Base-by-base conservation (phyloP, 1,140 invertebrate genomes). In the Zaprionus capensis region DNA sequence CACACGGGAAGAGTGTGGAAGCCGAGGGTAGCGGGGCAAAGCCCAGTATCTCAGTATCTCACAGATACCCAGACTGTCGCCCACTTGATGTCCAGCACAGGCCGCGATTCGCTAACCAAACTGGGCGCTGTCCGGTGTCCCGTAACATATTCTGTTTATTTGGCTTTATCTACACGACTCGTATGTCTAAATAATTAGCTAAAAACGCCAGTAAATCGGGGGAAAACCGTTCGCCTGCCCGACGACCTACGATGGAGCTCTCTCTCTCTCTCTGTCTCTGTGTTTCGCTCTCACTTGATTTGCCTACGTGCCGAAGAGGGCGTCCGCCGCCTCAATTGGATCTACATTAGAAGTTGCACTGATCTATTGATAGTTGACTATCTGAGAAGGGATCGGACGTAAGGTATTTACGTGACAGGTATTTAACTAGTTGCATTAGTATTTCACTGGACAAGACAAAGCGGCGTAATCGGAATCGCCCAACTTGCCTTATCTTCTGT, bases 121-220 rank as follows among this genome's bases (percentile, higher is more conserved):
- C 31, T 9, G 31, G 14, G 14, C 14, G 62, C n/a, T 22, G 44
- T 65, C 46, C 26, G 14, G 20, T 51, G 24, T 31, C 34, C 17
- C 24, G 57, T 59, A 51, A 51, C 20, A 3, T 14, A 24, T 51
- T 22, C 12, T 51, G 46, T 51, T 51, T 51, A 24, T 59, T 59
- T 59, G 57, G 14, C 34, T 38, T 51, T 51, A 51, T 51, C 46
- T 22, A 51, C 20, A 14, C 46, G 46, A 24, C 20, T 51, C 46
- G 46, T 51, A 20, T 51, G 17, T 51, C 46, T 51, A 51, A 51
- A 24, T 51, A 51, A 49, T 49, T 49, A 49, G 46, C 20, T 9
- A 51, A 51, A 51, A 24, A 24, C 4, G 46, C 20, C 9, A 51
- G 46, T 22, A 51, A 51, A 46, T 17, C 41, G 46, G 46, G 44